These are phyloP conservation scores for Centropus bengalensis DNA, from an alignment of 2,113 vertebrate genomes.

Conservation along the genomic window DNA sequence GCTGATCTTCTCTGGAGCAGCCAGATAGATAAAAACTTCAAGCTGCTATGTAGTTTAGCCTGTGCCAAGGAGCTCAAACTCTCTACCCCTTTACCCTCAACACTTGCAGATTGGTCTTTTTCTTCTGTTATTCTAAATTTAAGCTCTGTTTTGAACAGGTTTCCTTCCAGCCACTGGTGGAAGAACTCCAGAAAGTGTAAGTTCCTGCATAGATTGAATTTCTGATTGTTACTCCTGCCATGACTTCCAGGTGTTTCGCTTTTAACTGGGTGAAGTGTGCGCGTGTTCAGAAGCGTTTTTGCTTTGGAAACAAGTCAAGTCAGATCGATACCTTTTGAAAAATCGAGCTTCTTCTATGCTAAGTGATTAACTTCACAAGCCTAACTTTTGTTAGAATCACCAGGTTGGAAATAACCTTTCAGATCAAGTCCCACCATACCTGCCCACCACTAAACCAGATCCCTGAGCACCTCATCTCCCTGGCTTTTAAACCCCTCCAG, in stretches of 20 bases:
- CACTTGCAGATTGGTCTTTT: background rate
- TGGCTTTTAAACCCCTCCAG: no score
- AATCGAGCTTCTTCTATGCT: background rate
- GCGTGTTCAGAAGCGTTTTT: background rate
- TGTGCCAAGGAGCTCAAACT: background rate
- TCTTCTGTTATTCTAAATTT: background rate
- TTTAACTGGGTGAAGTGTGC: background rate
- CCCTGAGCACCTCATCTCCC: no score
- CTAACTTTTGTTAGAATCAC: background rate
- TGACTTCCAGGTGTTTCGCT: background rate
- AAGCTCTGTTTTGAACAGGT: constrained; percentile 73
- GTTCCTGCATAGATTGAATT: constrained; percentile 53
- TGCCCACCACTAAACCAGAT: no score
- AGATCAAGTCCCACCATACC: no score
- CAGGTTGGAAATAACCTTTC: no score
- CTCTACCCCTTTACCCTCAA: background rate
- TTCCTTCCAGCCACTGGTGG: constrained; percentile 82
- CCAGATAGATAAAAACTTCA: background rate
- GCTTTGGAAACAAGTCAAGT: background rate
- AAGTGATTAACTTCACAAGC: background rate
- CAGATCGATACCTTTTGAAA: constrained; percentile 8
- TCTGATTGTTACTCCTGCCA: background rate
- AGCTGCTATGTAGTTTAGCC: background rate
- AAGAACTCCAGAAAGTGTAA: constrained; percentile 91
- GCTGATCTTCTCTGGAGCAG: background rate